Base-by-base conservation (phyloP, 1,140 invertebrate species). In the Micrasema minimum region DNA sequence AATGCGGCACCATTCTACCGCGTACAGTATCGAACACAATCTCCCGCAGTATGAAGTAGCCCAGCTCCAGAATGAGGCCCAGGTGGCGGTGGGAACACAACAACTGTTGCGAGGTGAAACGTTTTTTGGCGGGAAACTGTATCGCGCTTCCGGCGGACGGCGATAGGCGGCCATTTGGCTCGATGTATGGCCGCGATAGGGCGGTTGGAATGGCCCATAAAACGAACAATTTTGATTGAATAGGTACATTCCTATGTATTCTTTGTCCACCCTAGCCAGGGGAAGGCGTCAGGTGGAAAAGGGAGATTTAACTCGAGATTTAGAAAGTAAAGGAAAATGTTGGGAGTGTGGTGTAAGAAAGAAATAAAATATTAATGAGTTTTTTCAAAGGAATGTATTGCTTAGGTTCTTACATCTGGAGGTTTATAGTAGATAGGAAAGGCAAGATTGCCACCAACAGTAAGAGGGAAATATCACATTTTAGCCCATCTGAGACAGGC, bases 221-320 rank as follows among this genome's bases (percentile, higher is more conserved):
- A 74, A 69, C 72, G 65, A 62, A 68, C 65, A 68, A 43, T 74
- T 74, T 74, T 74, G 72, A 74, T 74, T 74, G 72, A 74, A 74
- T 71, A 71, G 53, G 61, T 67, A 71, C 20, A 31, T 46, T 45
- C 59, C 57, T 41, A 26, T 20, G 26, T 31, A 18, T 61, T 45
- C 41, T 45, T 38, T 45, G 57, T 45, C 59, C 41, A 64, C 41
- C 41, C 59, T 43, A 16, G n/a, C 22, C 9, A 41, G n/a, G 38
- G 59, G 18, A 18, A 2, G 38, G 59, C 41, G 18, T 16, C 38
- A 41, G 59, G 59, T 14, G 9, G 59, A 45, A n/a, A 20, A 10
- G 59, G 35, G 18, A 14, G 59, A 64, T 64, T 64, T 26, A 20
- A 64, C 59, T 26, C 10, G 14, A 64, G 59, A 64, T 64, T 64